These are phyloP conservation scores for Agelaius phoeniceus DNA, from an alignment of 2,113 vertebrate genomes.

Conservation along the genomic window DNA sequence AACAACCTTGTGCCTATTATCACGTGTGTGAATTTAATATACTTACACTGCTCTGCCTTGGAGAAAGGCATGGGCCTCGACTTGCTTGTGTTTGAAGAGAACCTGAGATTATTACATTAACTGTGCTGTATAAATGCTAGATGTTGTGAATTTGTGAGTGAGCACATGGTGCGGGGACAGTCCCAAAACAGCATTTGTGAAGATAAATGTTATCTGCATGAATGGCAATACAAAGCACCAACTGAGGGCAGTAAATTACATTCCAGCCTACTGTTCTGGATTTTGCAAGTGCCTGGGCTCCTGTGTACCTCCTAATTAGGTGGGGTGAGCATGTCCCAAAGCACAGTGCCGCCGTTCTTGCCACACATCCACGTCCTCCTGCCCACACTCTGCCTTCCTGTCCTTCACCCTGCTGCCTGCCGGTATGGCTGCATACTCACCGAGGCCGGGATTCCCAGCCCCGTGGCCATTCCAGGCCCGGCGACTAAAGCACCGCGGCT, in stretches of 20 bases:
- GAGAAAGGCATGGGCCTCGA: neutral
- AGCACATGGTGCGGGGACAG: fast-evolving
- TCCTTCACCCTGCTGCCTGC: neutral
- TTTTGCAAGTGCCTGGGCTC: neutral
- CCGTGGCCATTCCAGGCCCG: neutral
- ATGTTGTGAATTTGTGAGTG: neutral
- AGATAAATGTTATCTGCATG: neutral
- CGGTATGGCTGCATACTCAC: fast-evolving
- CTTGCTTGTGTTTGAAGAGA: neutral
- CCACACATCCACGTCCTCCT: neutral
- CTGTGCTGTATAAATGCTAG: neutral
- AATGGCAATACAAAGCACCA: neutral
- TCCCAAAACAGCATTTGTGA: neutral
- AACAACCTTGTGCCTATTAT: neutral
- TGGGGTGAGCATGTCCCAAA: neutral
- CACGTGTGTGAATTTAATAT: neutral
- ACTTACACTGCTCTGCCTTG: neutral
- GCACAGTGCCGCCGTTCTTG: neutral
- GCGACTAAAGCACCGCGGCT: fast-evolving
- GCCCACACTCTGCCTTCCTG: neutral
- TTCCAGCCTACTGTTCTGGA: neutral
- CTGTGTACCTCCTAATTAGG: neutral
- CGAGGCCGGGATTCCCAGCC: neutral
- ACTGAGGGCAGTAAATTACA: neutral
- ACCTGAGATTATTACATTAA: neutral